A percentile compares a stretch with the other conserved stretches of the same genome.
Conservation (phyloP, 2,888 invertebrate genomes). For the Amblyteles armatorius region DNA sequence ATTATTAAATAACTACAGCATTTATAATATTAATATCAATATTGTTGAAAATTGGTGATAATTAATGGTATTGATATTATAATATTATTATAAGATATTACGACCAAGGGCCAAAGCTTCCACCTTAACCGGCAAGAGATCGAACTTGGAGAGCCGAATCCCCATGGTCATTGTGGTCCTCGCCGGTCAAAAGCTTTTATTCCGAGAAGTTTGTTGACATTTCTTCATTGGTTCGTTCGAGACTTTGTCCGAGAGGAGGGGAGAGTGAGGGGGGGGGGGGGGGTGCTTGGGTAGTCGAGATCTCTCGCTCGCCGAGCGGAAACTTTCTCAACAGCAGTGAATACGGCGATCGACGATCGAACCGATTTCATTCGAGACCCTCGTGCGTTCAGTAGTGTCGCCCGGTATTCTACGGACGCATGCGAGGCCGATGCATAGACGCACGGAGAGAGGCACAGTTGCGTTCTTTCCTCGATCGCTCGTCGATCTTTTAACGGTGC, state of each 20-base stretch:
- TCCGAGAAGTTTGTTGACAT: not conserved
- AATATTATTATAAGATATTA: not conserved
- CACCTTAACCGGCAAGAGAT: not conserved
- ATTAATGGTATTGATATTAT: too few relatives aligned
- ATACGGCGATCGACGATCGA: not conserved
- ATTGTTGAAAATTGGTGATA: not conserved
- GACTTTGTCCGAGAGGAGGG: not conserved
- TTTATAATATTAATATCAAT: not conserved
- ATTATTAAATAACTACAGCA: too few relatives aligned
- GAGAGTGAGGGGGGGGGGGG: not conserved
- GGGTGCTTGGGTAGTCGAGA: not conserved
- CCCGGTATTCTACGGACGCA: conserved; percentile 4
- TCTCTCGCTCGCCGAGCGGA: not conserved
- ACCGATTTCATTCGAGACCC: conserved; percentile 21
- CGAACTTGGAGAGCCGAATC: not conserved
- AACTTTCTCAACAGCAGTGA: conserved; percentile 17
- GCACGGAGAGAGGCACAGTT: conserved; percentile 8
- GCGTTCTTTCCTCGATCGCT: conserved; percentile 21
- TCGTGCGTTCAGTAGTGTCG: conserved; percentile 4
- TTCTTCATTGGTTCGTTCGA: conserved; percentile 9
- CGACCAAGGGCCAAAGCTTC: not conserved
- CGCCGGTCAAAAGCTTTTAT: not conserved
- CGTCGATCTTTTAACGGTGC: conserved; percentile 6
- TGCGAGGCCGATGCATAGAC: conserved; percentile 11
- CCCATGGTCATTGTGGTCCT: not conserved